Evolutionary conservation across 2,113 vertebrate species (phyloP).

Genomic region (Chamaea fasciata): DNA sequence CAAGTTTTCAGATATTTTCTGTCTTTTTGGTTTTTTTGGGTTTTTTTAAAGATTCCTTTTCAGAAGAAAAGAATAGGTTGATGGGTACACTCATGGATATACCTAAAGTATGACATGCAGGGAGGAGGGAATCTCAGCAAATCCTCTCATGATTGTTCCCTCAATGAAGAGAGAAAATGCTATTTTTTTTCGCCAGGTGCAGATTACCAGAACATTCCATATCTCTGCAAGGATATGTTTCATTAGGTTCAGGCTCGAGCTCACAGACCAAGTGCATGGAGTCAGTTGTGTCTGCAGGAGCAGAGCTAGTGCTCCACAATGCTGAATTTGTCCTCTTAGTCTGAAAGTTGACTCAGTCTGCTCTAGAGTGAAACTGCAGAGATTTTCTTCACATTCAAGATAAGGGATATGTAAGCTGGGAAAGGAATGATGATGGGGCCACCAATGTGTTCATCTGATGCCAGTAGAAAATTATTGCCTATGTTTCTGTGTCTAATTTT

Average conservation of each 20-base stretch:
- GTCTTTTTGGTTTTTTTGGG: no score
- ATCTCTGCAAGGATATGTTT: background rate
- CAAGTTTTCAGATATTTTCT: background rate
- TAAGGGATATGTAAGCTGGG: background rate
- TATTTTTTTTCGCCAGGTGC: background rate
- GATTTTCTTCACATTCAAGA: background rate
- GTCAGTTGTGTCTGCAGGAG: background rate
- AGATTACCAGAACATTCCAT: fast-evolving
- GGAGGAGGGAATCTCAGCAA: background rate
- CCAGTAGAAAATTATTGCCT: background rate
- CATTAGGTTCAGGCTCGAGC: background rate
- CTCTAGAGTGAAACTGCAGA: background rate
- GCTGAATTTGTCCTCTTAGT: background rate
- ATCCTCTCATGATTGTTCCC: background rate
- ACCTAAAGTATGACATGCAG: background rate
- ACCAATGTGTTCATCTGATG: background rate
- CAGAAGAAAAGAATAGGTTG: background rate
- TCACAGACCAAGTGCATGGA: background rate
- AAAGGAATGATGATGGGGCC: background rate
- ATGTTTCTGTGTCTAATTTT: fast-evolving
- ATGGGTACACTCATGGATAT: background rate
- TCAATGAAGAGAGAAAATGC: background rate
- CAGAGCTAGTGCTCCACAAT: background rate
- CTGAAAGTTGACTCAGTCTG: background rate
- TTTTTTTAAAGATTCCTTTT: background rate